phyloP scores from a whole-genome alignment of 2,797 vertebrate genomes.

The Myotis findleyi region DNA sequence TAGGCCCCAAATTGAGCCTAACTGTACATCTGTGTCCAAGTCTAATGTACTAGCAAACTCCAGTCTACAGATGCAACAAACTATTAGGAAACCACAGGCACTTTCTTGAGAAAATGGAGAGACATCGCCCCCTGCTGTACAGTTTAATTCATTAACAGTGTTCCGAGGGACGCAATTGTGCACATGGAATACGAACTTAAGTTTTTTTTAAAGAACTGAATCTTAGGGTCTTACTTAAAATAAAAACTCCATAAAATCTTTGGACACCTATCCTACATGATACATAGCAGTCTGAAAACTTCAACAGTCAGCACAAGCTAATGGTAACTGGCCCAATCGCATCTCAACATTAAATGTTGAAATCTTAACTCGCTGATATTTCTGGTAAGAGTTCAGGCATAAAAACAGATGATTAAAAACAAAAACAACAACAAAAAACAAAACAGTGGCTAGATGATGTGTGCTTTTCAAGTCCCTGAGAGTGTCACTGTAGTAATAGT shows the following conservation, averaged over 20 bases:
- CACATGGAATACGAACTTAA: not conserved
- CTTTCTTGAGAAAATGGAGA: slow-evolving; percentile 53
- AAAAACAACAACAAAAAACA: not conserved
- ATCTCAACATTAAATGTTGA: slow-evolving; percentile 33
- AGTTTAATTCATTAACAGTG: not conserved
- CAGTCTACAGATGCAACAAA: not conserved
- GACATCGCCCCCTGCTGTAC: slow-evolving; percentile 86
- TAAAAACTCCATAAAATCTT: not conserved
- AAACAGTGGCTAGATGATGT: not conserved
- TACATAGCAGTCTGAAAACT: not conserved
- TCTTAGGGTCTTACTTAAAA: not conserved
- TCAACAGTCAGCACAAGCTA: not conserved
- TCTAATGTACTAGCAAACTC: not conserved
- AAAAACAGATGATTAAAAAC: not conserved
- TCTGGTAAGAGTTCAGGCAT: not conserved
- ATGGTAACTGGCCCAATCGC: not conserved
- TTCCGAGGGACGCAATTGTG: not conserved
- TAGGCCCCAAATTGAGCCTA: not conserved
- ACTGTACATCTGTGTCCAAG: slow-evolving; percentile 19
- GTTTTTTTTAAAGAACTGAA: slow-evolving; percentile 28
- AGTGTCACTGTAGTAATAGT: not conserved
- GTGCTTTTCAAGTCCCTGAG: not conserved
- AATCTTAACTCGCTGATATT: not conserved
- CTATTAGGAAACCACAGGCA: not conserved
- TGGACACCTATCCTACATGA: not conserved